Conservation (phyloP, 1,140 invertebrate species). For the Drosophila ohnishii region DNA sequence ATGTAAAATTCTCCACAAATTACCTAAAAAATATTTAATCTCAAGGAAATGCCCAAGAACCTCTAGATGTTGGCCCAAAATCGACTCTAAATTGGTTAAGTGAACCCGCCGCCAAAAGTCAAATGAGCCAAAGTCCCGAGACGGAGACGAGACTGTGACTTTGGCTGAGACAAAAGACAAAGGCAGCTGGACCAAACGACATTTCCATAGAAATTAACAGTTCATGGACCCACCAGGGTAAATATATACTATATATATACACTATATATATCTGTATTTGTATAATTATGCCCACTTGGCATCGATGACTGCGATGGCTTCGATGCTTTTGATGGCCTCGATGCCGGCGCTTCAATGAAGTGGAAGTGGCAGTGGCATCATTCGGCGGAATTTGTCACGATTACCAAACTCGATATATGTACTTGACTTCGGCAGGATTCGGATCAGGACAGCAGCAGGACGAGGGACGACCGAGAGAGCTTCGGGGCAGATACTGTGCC, state of each 20-base stretch:
- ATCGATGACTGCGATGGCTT: slow-evolving; percentile 30
- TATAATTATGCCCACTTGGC: slow-evolving; percentile 71
- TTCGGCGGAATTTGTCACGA: slow-evolving; percentile 67
- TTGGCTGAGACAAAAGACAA: slow-evolving; percentile 13
- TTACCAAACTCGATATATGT: slow-evolving; percentile 49
- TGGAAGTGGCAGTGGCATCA: slow-evolving; percentile 70
- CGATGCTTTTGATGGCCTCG: slow-evolving; percentile 33
- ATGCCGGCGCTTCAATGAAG: slow-evolving; percentile 67
- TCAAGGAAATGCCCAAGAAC: no score
- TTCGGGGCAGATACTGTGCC: slow-evolving; percentile 31
- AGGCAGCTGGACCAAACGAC: slow-evolving; percentile 31
- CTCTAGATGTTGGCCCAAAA: neutral
- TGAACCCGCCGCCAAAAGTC: slow-evolving; percentile 18
- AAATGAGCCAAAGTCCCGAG: slow-evolving; percentile 17
- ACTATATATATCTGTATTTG: slow-evolving; percentile 9
- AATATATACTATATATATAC: neutral
- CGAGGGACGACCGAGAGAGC: neutral
- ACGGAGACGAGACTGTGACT: neutral
- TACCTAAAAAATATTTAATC: neutral
- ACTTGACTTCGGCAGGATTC: slow-evolving; percentile 23
- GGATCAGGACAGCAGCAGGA: neutral
- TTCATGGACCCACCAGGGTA: slow-evolving; percentile 55
- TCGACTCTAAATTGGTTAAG: slow-evolving; percentile 18
- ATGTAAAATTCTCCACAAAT: neutral
- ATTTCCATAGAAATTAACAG: slow-evolving; percentile 72